Evolutionary conservation across 2,888 invertebrate species (phyloP).

Genomic region (Diplolepis rosae): DNA sequence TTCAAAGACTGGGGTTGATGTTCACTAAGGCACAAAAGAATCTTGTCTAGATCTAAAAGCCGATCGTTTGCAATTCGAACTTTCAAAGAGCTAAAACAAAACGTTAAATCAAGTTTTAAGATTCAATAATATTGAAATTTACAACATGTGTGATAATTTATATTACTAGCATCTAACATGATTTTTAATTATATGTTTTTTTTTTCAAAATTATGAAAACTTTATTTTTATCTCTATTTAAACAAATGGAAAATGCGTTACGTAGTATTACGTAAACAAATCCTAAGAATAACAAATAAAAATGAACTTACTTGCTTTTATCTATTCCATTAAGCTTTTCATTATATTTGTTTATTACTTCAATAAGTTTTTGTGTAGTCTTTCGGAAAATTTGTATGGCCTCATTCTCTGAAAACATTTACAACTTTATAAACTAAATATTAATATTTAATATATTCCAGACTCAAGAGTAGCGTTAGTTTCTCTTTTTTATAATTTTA

Average conservation of each 20-base stretch:
- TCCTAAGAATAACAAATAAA: not conserved
- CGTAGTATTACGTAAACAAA: too few species aligned
- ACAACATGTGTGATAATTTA: too few species aligned
- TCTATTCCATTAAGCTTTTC: slow-evolving; percentile 19
- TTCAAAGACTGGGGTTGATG: slow-evolving; percentile 56
- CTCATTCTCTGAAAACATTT: too few species aligned
- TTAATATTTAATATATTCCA: too few species aligned
- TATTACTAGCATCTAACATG: too few species aligned
- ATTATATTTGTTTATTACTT: slow-evolving; percentile 46
- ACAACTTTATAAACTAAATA: too few species aligned
- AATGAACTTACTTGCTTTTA: slow-evolving; percentile 1
- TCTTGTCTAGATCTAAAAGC: slow-evolving; percentile 61
- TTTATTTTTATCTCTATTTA: not conserved
- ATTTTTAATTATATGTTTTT: slow-evolving; percentile 42
- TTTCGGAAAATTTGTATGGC: too few species aligned
- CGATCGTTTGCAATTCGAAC: slow-evolving; percentile 66
- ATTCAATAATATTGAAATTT: too few species aligned
- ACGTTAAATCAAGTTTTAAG: too few species aligned
- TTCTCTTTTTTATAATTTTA: too few species aligned
- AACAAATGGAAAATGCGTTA: not conserved
- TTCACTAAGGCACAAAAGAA: slow-evolving; percentile 60
- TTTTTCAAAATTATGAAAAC: slow-evolving; percentile 44
- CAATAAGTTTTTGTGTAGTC: slow-evolving; percentile 56
- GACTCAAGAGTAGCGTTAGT: too few species aligned
- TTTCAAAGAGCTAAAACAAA: slow-evolving; percentile 58